phyloP scores from a whole-genome alignment of 2,888 invertebrate species.

The Machimus atricapillus region DNA sequence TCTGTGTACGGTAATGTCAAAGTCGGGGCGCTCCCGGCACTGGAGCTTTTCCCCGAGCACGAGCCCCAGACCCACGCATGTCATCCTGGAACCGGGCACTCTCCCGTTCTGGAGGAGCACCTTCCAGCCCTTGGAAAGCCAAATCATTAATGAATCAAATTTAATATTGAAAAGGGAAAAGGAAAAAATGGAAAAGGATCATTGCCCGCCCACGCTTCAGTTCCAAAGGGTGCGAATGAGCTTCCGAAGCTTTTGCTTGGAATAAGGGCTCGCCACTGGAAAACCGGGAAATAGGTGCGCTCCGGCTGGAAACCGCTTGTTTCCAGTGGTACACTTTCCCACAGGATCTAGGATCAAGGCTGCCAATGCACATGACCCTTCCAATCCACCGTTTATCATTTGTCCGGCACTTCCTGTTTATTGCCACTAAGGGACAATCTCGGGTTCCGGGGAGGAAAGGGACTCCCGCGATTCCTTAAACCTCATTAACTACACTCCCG shows the following conservation, averaged over 20 bases:
- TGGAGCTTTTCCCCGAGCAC: neutral
- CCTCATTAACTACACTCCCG: neutral
- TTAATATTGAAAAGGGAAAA: neutral
- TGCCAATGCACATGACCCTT: slow-evolving; percentile 28
- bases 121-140: neutral
- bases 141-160: slow-evolving; percentile 12
- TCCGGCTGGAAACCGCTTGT: neutral
- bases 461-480: neutral
- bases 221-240: neutral
- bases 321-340: slow-evolving; percentile 34
- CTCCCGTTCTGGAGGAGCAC: neutral
- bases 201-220: neutral
- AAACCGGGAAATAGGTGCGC: neutral
- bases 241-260: neutral
- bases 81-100: neutral
- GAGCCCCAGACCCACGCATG: slow-evolving; percentile 4
- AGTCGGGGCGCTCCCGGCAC: slow-evolving; percentile 26
- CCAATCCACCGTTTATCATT: slow-evolving; percentile 10
- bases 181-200: neutral
- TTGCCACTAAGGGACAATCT: slow-evolving; percentile 12
- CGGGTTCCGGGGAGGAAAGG: neutral
- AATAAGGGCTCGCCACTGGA: neutral
- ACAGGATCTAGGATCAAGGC: slow-evolving; percentile 31
- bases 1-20: slow-evolving; percentile 38
- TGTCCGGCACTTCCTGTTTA: slow-evolving; percentile 34